These are phyloP conservation scores for Narcine bancroftii DNA, from an alignment of 2,113 vertebrate species.

Conservation along the genomic window DNA sequence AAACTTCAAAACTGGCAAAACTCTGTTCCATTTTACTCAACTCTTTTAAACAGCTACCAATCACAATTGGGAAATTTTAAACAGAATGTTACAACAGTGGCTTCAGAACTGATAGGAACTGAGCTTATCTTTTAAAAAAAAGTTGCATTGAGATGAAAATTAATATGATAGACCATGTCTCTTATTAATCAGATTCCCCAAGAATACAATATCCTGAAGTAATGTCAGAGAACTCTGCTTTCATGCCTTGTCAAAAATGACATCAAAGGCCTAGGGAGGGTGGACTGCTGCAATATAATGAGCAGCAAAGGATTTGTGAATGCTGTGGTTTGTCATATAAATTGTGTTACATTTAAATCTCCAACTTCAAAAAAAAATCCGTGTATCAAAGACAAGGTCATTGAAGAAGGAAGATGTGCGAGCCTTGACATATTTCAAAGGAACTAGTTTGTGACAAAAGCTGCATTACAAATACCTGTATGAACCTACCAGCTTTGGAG, in stretches of 20 bases:
- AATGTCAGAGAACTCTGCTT: background rate
- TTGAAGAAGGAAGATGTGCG: background rate
- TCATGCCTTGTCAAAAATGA: background rate
- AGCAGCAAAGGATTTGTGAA: background rate
- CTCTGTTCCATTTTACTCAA: background rate
- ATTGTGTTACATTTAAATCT: background rate
- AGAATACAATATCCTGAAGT: background rate
- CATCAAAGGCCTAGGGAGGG: background rate
- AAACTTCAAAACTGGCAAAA: background rate
- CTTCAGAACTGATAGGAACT: background rate
- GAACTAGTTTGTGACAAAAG: background rate
- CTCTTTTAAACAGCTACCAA: background rate
- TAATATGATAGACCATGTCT: background rate
- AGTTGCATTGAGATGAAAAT: background rate
- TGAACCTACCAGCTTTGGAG: too few relatives aligned
- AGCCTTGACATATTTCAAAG: background rate
- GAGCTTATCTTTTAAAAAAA: background rate
- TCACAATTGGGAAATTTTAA: background rate
- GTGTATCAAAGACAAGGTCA: background rate
- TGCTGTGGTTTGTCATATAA: background rate
- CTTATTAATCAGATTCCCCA: background rate
- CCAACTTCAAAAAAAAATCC: background rate
- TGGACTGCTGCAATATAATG: constrained; percentile 7
- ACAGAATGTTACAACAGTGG: background rate
- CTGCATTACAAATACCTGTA: too few relatives aligned